Base-by-base conservation (phyloP, 1,140 invertebrate species). In the Caenorhabditis tropicalis region DNA sequence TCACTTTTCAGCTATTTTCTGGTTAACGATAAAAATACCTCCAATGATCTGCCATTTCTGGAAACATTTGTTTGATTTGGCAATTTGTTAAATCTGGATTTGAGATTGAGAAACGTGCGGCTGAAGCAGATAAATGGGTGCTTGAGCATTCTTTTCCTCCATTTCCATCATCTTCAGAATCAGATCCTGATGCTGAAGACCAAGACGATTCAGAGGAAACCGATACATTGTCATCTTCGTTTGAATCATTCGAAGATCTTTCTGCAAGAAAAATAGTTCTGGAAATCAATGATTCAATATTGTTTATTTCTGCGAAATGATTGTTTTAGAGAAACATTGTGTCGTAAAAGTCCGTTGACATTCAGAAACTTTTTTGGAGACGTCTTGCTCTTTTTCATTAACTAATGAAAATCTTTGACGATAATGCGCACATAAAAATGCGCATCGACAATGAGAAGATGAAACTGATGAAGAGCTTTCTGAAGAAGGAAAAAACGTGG, bases 21-120 rank as follows among this genome's bases (percentile, higher is more conserved):
- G 33, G 3, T 65, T 5, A 36, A 16, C 58, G n/a, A 4, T 51
- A 6, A 16, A 51, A 51, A 24, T 79, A 90, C 89, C 89, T 87
- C 89, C 89, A 90, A 79, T 90, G 90, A 31, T 90, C 89, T 9
- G 86, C 88, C 19, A 90, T 81, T 80, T 91, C 90, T 12, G 89
- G 89, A 60, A 91, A 90, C 60, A 91, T 86, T 49, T 88, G 65
- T 82, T 89, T 87, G 33, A 90, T 80, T 79, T 90, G 87, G 27
- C 58, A 85, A 70, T 82, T 84, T 15, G 89, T 86, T n/a, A 90
- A 79, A 79, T 90, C 89, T 21, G 90, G 90, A 83, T 91, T 91
- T 19, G 90, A 90, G n/a, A 91, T 60, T 29, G 89, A 91, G 36
- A 91, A 84, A 46, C 85, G 60, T 15, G 82, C 15, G 33, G 70